phyloP scores from a whole-genome alignment of 2,797 vertebrate species.

The Siniperca obscura region DNA sequence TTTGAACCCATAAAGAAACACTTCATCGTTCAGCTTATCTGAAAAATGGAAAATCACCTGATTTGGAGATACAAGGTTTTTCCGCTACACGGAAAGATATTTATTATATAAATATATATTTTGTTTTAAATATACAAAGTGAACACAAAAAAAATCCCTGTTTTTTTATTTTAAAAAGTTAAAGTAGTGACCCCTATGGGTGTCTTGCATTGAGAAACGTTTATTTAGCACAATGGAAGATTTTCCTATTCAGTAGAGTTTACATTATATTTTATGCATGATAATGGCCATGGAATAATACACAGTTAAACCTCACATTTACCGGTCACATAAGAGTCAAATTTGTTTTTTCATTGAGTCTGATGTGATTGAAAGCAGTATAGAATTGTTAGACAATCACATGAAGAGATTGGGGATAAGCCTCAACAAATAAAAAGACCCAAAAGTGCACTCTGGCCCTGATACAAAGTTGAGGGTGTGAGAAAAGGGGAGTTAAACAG shows the following conservation, averaged over 20 bases:
- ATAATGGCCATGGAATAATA: conserved; percentile 37
- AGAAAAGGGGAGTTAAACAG: conserved; percentile 79
- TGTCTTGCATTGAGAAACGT: conserved; percentile 3
- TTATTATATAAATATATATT: too few species aligned
- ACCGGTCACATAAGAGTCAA: conserved; percentile 60
- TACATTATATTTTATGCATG: conserved; percentile 32
- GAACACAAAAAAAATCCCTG: not conserved
- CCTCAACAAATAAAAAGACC: conserved; percentile 66
- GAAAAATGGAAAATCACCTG: not conserved
- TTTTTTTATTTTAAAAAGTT: not conserved
- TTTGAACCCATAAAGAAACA: too few species aligned
- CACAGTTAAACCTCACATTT: conserved; percentile 61
- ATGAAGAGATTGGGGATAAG: conserved; percentile 70
- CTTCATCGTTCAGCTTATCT: not conserved
- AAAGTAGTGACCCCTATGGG: not conserved
- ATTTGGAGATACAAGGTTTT: not conserved
- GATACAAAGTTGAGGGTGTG: conserved; percentile 78
- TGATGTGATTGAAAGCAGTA: conserved; percentile 73
- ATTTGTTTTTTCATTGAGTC: conserved; percentile 53
- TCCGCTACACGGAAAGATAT: too few species aligned
- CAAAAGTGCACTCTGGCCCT: conserved; percentile 76
- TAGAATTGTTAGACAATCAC: conserved; percentile 67
- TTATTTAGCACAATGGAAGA: conserved; percentile 7
- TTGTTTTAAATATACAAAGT: not conserved
- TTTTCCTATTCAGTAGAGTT: conserved; percentile 22